A percentile compares a stretch with the other conserved stretches of the same genome.
phyloP scores from a whole-genome alignment of 2,797 vertebrate species.

The Labeo calbasu region DNA sequence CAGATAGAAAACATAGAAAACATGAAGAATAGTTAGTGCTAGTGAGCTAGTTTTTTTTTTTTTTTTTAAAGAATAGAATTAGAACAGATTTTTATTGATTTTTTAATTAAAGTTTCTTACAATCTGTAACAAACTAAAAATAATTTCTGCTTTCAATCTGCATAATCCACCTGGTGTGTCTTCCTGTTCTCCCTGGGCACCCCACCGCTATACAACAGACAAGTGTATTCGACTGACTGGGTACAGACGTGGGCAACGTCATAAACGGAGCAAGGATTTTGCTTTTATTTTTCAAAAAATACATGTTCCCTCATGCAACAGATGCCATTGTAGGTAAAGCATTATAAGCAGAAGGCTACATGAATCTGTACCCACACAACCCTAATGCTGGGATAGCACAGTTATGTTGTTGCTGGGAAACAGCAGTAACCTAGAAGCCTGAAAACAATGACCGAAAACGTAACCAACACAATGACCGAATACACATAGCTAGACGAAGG shows the following conservation, averaged over 20 bases:
- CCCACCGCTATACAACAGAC: constrained; percentile 2
- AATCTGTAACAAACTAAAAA: not conserved
- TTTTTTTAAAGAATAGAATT: no score
- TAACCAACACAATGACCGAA: not conserved
- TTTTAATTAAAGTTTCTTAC: not conserved
- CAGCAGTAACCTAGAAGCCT: constrained; percentile 26
- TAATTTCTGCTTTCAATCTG: constrained; percentile 3
- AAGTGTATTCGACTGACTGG: constrained; percentile 16
- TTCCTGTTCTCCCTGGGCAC: not conserved
- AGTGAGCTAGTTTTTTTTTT: no score
- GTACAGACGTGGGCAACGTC: not conserved
- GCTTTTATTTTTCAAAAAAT: not conserved
- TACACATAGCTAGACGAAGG: not conserved
- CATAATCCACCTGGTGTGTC: not conserved
- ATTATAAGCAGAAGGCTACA: not conserved
- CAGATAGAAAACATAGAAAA: no score
- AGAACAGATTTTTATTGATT: not conserved
- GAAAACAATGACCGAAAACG: constrained; percentile 11
- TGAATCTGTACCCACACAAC: constrained; percentile 25
- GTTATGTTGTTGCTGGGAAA: constrained; percentile 38
- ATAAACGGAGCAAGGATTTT: not conserved
- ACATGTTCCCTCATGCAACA: not conserved
- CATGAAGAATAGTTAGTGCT: no score
- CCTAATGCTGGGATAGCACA: constrained; percentile 1
- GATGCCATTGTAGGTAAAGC: constrained; percentile 27